Evolutionary conservation across 2,113 vertebrate genomes (phyloP), one percentile per base, ranked within the genome.

Genomic region (Hyaena hyaena): DNA sequence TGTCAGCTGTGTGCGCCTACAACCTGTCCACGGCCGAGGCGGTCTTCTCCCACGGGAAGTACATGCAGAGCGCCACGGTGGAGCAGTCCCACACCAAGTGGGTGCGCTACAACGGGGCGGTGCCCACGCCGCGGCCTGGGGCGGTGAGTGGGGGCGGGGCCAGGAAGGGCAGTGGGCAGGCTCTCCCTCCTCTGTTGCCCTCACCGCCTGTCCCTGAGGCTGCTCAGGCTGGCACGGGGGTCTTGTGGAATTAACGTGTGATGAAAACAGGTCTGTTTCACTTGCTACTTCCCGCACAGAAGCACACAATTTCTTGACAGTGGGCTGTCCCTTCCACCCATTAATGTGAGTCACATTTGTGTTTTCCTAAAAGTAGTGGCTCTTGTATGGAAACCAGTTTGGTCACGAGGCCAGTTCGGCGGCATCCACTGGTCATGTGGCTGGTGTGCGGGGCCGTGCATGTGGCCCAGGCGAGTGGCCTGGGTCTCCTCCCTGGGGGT

Each of bases 21-120:
- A 99, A 99, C 95, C 98, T 99, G 97, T 99, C 99, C 9, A 97
- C 99, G 0, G 99, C 99, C 63, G 99, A 99, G 84, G 99, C 99
- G 0, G 99, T 99, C 88, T 99, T 99, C 98, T 99, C 99, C 1
- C 99, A 98, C 39, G 99, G 99, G 81, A 99, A 99, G 96, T 99
- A 99, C 89, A 99, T 99, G 99, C 99, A 99, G 98, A 99, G 99
- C 35, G 99, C 99, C 93, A 99, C 99, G 0, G 99, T 99, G 97
- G 99, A 99, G 71, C 99, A 99, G 95, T 99, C 99, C 19, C 99
- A 99, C 97, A 99, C 99, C 8, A 99, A 99, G 96, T 99, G 99
- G 99, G 99, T 99, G 45, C 99, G 99, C 55, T 99, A 99, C 98
- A 99, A 99, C 0, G 99, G 99, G 39, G 98, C 99, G 0, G 98